Evolutionary conservation across 2,797 vertebrate genomes (phyloP).

Genomic region (Leptodactylus fallax): DNA sequence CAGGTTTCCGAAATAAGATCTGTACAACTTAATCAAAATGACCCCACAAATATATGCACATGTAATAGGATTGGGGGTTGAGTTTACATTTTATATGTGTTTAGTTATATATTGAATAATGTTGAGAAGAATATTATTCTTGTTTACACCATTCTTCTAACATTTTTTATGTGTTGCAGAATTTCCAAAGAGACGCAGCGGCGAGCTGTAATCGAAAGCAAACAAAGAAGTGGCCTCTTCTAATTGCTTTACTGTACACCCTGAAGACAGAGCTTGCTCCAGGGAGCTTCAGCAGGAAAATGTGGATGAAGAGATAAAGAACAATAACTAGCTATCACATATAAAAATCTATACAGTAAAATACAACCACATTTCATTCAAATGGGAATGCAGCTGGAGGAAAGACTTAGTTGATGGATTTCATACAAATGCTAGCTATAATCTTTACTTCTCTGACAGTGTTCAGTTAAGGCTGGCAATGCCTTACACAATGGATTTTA

Average conservation of each 20-base stretch:
- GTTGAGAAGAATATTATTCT: neutral
- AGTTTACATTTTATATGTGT: neutral
- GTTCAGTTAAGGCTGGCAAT: neutral
- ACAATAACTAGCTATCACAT: constrained; percentile 17
- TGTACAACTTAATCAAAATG: too few species aligned
- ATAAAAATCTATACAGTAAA: constrained; percentile 24
- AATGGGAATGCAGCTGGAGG: neutral
- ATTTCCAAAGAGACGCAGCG: neutral
- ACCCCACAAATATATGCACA: too few species aligned
- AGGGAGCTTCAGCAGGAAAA: constrained; percentile 14
- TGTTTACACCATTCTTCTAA: neutral
- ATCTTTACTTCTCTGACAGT: neutral
- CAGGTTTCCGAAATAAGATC: too few species aligned
- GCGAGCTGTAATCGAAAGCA: neutral
- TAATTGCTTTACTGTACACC: constrained; percentile 25
- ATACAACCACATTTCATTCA: constrained; percentile 19
- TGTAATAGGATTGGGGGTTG: neutral
- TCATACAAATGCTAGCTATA: neutral
- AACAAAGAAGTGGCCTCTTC: neutral
- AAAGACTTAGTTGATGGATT: neutral
- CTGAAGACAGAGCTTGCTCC: neutral
- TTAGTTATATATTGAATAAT: neutral
- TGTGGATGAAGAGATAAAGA: constrained; percentile 7
- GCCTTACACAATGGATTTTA: neutral
- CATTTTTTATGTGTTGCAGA: neutral